Base-by-base conservation (phyloP, 2,113 vertebrate genomes). In the Tapirus terrestris region DNA sequence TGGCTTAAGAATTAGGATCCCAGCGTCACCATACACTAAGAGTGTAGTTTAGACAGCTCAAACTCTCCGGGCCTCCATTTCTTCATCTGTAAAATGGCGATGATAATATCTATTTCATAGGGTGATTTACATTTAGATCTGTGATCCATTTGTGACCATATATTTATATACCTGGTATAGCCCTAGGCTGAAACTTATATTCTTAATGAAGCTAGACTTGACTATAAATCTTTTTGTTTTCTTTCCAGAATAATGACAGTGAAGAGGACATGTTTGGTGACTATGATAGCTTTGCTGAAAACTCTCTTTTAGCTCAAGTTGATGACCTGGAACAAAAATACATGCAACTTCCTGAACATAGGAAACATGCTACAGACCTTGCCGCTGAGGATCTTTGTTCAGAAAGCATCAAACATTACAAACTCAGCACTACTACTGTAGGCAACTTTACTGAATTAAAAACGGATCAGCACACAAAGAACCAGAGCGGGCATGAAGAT, bases 231-330 rank as follows among this genome's bases (percentile, higher is more conserved):
- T 3, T 20, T 56, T 67, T 95, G 18, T 93, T 97, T 96, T 39
- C 97, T 97, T 96, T 96, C 10, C 98, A 99, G 99, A 98, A 84
- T 80, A 97, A 88, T 85, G 99, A 99, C 3, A 99, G 99, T 1
- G 99, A 98, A 16, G 99, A 99, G 87, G 99, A 99, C 80, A 89
- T 99, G 65, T 99, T 99, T 82, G 99, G 99, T 0, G 99, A 99
- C 96, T 99, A 99, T 39, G 99, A 99, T 97, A 99, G 99, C 97
- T 99, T 99, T 91, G 98, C 94, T 91, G 99, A 98, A 68, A 99
- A 99, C 36, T 99, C 99, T 6, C 92, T 99, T 53, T 92, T 99
- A 20, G 99, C 98, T 8, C 99, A 99, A 67, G 97, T 99, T 91
- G 99, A 99, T 39, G 97, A 98, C 5, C 77, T 98, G 13, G 99